Evolutionary conservation across 2,113 vertebrate genomes (phyloP), one percentile per base, ranked within the genome.

Genomic region (Lathamus discolor): DNA sequence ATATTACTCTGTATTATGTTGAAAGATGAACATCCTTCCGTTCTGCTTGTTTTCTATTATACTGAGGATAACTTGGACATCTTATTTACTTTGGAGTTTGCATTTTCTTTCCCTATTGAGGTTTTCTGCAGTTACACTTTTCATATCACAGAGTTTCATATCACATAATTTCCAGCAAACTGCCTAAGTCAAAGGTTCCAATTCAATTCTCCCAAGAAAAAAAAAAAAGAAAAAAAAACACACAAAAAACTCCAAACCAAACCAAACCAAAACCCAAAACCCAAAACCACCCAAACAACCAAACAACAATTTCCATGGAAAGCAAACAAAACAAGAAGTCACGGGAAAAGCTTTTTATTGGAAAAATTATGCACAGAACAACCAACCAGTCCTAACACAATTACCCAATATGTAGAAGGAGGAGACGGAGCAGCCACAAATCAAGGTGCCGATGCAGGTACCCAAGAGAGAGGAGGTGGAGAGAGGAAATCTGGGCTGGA

Each of bases 381-480:
- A 35, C 20, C 31, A 79, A 29, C 6, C 13, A 35, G 51, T 61
- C 39, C 28, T 59, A 41, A 43, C 19, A 37, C 6, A 57, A 20
- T 68, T 80, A 25, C 9, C 17, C 48, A 64, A 16, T 3, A 48
- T 62, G 48, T 66, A 3, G 4, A 97, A 97, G 86, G 98, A 97
- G 9, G 98, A 98, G 41, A 95, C 91, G 66, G 99, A 99, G 82
- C 98, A 98, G 54, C 99, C 98, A 3, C 99, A 99, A 97, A 99
- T 99, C 83, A 99, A 99, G 91, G 98, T 98, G 55, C 99, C 99
- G 0, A 97, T 98, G 91, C 98, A 99, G 19, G 62, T 97, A 18
- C 97, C 98, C 28, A 92, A 96, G 49, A 97, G 96, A 68, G 93
- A 92, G 12, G 90, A 95, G 14, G 97, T 94, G 22, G 97, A 98